Base-by-base conservation (phyloP, 2,113 vertebrate genomes). In the Alaudala cheleensis region DNA sequence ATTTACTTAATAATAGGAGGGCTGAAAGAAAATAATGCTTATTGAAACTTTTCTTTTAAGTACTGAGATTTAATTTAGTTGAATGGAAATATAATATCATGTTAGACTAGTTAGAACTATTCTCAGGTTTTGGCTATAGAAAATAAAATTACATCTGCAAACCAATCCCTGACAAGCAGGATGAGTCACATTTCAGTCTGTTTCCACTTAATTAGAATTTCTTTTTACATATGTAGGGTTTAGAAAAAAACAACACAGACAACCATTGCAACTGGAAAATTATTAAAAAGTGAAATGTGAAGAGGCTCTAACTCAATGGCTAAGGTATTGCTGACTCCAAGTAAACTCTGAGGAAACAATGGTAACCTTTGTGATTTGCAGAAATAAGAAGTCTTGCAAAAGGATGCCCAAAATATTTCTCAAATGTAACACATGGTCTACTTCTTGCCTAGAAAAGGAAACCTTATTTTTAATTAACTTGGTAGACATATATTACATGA, bases 151-250 rank as follows among this genome's bases (percentile, higher is more conserved):
- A 97, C 96, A 96, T 97, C 95, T 97, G 90, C 96, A 96, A 92
- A 80, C 78, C 94, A 95, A 94, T 88, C 86, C 88, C 85, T 61
- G 80, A 92, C 0, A 3, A 92, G 80, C 9, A 85, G n/a, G 92
- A 96, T 96, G 96, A 98, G 80, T 96, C 94, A 97, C 66, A 66
- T 91, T 97, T 95, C 91, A 25, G 39, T 88, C 94, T 97, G 95
- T 92, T 97, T 97, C 92, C 91, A 96, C 65, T 96, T 97, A 95
- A 97, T 97, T 93, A 81, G 69, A 45, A 86, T 70, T 90, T 92
- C 96, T 96, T 96, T 97, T 96, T 39, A 94, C 81, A 61, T 97
- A 97, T 95, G 71, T 91, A 81, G 49, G 34, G 57, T 76, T 94
- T 96, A 71, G 58, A 72, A 79, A 93, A 85, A 92, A 92, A 39